These are phyloP conservation scores for Cyphomyrmex costatus DNA, from an alignment of 1,140 invertebrate genomes.

Conservation along the genomic window DNA sequence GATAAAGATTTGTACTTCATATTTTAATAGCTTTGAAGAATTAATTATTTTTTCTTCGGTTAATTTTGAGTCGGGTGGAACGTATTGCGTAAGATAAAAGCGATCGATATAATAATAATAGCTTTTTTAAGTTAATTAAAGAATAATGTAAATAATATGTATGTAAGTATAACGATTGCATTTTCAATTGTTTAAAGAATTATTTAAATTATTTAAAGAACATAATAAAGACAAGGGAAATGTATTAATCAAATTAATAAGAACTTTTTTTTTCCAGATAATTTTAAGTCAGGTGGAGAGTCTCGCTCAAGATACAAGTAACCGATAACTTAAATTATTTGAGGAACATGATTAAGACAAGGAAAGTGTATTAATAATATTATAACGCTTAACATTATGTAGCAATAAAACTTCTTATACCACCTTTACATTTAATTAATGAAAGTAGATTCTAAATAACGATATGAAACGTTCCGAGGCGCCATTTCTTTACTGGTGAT, in stretches of 20 bases:
- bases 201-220: no score
- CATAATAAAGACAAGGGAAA: no score
- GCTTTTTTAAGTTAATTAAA: no score
- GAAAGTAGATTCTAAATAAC: background rate
- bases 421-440: background rate
- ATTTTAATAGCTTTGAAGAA: no score
- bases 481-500: conserved; percentile 7
- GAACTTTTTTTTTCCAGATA: background rate
- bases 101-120: no score
- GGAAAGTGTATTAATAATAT: background rate
- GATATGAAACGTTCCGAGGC: background rate
- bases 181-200: no score
- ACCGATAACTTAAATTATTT: background rate
- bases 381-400: background rate
- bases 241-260: background rate
- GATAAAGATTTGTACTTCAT: no score
- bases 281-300: background rate
- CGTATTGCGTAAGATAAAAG: no score
- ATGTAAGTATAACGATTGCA: no score
- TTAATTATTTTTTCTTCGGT: no score
- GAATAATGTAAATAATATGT: no score
- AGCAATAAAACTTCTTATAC: background rate
- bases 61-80: no score
- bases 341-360: background rate
- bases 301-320: background rate